Evolutionary conservation across 2,888 invertebrate genomes (phyloP), one percentile per base, ranked within the genome.

Genomic region (Ecdyonurus torrentis): DNA sequence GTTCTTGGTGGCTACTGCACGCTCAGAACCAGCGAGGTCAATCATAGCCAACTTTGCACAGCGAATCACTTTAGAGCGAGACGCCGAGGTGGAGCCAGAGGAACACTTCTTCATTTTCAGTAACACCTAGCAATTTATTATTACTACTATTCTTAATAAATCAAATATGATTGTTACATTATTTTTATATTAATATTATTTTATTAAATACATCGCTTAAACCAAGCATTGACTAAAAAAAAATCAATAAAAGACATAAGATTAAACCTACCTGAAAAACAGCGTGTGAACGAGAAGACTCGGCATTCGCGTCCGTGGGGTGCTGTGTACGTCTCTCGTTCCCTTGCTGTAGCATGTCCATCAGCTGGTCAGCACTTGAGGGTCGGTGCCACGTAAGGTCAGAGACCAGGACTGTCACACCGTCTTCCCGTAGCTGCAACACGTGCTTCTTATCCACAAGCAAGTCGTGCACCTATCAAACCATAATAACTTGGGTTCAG

Each of bases 241-340:
- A 10, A 37, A 37, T 37, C 37, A 37, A 15, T 37, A n/a, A n/a
- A n/a, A n/a, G n/a, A n/a, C n/a, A n/a, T n/a, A n/a, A n/a, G n/a
- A n/a, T n/a, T n/a, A n/a, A n/a, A n/a, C 59, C 64, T 71, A 87
- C 87, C 80, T 93, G 93, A 72, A 96, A 94, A 1, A 96, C 91
- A n/a, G 95, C 95, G 79, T 96, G 96, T 61, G 94, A 95, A 62
- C 96, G 81, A 2, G 94, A 95, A 65, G 94, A 94, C 72, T 95
- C 94, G 0, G 91, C 87, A 74, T 96, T 96, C 1, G 93, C 90
- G 77, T 96, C 95, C 0, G 95, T 96, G 0, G 95, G 93, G 75
- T 95, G 94, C 71, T 96, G 95, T 0, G 93, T 90, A 62, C 96
- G 79, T 72, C 91, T 89, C 65, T 81, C 82, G 71, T 96, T 96